Conservation (phyloP, 2,797 vertebrate species). For the Furcifer pardalis region DNA sequence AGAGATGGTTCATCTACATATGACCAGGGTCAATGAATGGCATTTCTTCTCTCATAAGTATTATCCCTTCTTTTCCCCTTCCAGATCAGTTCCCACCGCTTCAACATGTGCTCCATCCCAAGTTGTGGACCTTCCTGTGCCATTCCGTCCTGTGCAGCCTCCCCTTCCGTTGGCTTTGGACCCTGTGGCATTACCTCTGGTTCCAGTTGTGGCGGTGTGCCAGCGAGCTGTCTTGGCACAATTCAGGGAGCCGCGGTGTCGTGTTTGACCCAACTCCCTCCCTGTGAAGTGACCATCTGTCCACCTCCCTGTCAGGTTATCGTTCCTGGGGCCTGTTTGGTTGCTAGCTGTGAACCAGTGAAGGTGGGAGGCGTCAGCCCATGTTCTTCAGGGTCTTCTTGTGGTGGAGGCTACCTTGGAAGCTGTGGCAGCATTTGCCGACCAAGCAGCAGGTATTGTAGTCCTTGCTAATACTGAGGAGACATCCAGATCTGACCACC, state of each 20-base stretch:
- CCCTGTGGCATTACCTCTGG: not conserved
- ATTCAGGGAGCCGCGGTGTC: not conserved
- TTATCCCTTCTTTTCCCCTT: too few relatives aligned
- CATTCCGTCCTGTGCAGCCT: too few relatives aligned
- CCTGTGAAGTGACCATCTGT: not conserved
- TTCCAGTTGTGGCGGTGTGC: not conserved
- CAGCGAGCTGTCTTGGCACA: not conserved
- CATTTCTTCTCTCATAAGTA: too few relatives aligned
- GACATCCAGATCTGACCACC: too few relatives aligned
- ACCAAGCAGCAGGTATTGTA: not conserved
- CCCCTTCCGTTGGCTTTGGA: too few relatives aligned
- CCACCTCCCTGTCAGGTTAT: not conserved
- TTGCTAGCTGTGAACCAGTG: not conserved
- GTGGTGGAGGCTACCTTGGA: not conserved
- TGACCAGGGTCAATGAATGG: too few relatives aligned
- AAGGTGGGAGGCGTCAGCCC: not conserved
- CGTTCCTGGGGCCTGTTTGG: not conserved
- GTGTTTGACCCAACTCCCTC: slow-evolving; percentile 1
- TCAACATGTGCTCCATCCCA: too few relatives aligned
- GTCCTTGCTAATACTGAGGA: not conserved
- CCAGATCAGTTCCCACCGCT: too few relatives aligned
- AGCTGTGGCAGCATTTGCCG: not conserved
- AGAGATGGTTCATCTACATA: too few relatives aligned
- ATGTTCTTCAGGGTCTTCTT: not conserved
- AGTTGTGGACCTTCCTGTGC: too few relatives aligned